A percentile compares a stretch with the other conserved stretches of the same genome.
Evolutionary conservation across 1,140 invertebrate species (phyloP).

Genomic region (Drosophila malerkotliana): DNA sequence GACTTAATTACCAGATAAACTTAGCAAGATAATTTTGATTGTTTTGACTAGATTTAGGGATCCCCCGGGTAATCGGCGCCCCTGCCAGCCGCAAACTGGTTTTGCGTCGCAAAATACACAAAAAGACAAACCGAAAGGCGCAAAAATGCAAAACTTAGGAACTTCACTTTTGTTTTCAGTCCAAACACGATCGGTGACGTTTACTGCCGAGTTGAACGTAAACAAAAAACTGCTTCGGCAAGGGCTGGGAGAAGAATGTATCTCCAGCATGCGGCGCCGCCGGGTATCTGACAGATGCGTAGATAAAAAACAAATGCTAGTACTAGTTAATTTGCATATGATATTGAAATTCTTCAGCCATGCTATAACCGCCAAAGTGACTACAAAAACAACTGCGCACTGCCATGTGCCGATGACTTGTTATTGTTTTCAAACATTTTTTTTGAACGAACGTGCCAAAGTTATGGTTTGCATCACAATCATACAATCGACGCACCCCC

Average conservation of each 20-base stretch:
- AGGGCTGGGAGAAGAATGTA: constrained; percentile 4
- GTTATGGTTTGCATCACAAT: constrained; percentile 3
- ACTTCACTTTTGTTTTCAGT: constrained; percentile 73
- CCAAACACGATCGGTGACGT: constrained; percentile 51
- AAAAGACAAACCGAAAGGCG: constrained; percentile 19
- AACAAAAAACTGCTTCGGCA: constrained; percentile 36
- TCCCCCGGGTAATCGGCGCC: constrained; percentile 7
- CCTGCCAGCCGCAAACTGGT: constrained; percentile 44
- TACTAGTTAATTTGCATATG: constrained; percentile 57
- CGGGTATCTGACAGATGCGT: constrained; percentile 40
- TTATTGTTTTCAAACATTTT: constrained; percentile 10
- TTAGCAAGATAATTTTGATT: constrained; percentile 24
- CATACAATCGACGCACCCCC: constrained; percentile 1
- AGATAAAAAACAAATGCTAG: constrained; percentile 30
- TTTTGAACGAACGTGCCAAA: constrained; percentile 34
- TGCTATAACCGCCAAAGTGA: constrained; percentile 24
- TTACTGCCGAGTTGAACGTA: constrained; percentile 38
- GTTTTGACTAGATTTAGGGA: constrained; percentile 1
- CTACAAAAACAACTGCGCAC: constrained; percentile 43
- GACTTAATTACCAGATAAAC: constrained; percentile 31
- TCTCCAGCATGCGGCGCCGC: neutral
- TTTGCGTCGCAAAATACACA: constrained; percentile 32
- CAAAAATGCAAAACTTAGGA: constrained; percentile 47
- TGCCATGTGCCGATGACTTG: constrained; percentile 10
- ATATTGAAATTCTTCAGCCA: constrained; percentile 58